Base-by-base conservation (phyloP, 2,888 invertebrate genomes). In the Aphidius colemani region DNA sequence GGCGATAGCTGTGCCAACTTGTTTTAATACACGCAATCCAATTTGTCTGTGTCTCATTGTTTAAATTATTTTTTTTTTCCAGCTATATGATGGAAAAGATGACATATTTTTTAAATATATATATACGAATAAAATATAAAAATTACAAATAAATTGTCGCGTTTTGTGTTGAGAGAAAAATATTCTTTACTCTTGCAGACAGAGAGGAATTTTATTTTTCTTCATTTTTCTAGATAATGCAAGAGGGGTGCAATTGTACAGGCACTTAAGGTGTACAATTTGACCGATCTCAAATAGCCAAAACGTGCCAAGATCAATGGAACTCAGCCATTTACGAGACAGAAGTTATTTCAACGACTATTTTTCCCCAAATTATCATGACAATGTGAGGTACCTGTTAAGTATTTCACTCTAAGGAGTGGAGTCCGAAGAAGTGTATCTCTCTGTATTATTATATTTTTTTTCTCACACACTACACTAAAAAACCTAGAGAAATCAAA, bases 1-100 rank as follows among this genome's bases (percentile, higher is more conserved):
- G 80, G 80, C 79, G 81, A 81, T 81, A 79, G 78, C 80, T 81
- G 78, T 81, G 81, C 81, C 81, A 81, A 81, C 81, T 81, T 78
- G 79, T 78, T 80, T 79, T 75, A 64, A 75, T 30, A 72, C 81
- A 81, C 81, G 81, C 81, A 76, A 81, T 71, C 78, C 79, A 81
- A 81, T 81, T 81, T 81, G 80, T 81, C 81, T 79, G 74, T 75
- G 80, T 79, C 79, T 81, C 78, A 78, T 80, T 79, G 80, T 79
- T 79, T 79, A 4, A 30, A 30, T 30, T 2, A 30, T 30, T 30
- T 30, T 30, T 30, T 30, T n/a, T n/a, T n/a, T n/a, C n/a, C n/a
- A n/a, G n/a, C n/a, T n/a, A n/a, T n/a, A n/a, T n/a, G n/a, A n/a
- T n/a, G n/a, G n/a, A n/a, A n/a, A 18, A 18, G 13, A 18, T 18